phyloP scores from a whole-genome alignment of 2,797 vertebrate genomes.

The Ciconia nigra region DNA sequence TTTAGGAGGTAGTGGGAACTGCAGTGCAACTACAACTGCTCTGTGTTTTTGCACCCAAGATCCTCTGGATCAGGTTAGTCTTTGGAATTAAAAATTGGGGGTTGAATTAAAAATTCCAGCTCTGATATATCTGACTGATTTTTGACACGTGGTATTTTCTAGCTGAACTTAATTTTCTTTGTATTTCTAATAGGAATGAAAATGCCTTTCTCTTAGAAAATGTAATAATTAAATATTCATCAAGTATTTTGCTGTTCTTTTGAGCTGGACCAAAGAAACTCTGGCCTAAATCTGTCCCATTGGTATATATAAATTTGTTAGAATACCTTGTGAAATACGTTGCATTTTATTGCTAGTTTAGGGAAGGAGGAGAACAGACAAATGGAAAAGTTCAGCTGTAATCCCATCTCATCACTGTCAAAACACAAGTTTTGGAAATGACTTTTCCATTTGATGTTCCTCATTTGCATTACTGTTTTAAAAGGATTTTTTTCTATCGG shows the following conservation, averaged over 20 bases:
- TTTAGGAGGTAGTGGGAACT: neutral
- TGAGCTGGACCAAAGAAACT: neutral
- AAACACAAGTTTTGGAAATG: neutral
- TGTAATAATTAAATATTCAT: neutral
- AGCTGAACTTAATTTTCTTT: neutral
- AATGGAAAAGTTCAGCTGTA: neutral
- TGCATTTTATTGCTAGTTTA: neutral
- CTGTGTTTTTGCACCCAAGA: neutral
- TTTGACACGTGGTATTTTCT: neutral
- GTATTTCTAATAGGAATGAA: neutral
- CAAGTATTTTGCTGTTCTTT: neutral
- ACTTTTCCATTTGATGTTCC: neutral
- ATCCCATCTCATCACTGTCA: neutral
- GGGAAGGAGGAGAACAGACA: neutral
- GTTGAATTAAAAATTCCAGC: neutral
- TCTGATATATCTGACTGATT: neutral
- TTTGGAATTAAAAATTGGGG: neutral
- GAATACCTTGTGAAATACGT: neutral
- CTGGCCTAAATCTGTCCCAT: neutral
- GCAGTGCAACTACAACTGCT: neutral
- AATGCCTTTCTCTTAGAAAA: neutral
- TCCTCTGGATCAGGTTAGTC: neutral
- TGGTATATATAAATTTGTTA: neutral
- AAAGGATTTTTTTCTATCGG: neutral
- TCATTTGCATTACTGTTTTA: neutral